Evolutionary conservation across 1,140 invertebrate genomes (phyloP).

Genomic region (Lanistes nyassanus): DNA sequence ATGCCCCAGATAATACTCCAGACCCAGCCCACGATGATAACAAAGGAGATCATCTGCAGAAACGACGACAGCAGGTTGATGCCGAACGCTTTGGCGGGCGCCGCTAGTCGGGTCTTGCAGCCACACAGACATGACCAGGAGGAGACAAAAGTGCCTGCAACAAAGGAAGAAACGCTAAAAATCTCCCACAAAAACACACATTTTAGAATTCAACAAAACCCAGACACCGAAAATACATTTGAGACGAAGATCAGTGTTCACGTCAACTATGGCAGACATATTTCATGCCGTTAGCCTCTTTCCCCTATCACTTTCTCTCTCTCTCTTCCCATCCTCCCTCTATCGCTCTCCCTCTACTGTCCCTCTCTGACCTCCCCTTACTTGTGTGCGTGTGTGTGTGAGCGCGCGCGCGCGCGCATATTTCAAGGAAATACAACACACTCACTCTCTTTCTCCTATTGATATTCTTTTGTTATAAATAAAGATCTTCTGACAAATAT

Average conservation of each 20-base stretch:
- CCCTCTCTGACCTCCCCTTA: no score
- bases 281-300: not conserved
- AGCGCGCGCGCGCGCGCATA: no score
- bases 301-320: not conserved
- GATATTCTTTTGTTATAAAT: no score
- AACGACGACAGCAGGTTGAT: slow-evolving; percentile 68
- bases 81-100: slow-evolving; percentile 61
- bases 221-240: not conserved
- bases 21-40: slow-evolving; percentile 70
- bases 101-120: slow-evolving; percentile 64
- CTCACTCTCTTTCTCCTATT: no score
- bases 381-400: no score
- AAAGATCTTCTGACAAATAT: no score
- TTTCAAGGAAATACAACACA: no score
- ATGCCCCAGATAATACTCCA: slow-evolving; percentile 72
- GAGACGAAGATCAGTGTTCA: not conserved
- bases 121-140: slow-evolving; percentile 68
- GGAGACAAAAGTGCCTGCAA: slow-evolving; percentile 68
- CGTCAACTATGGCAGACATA: not conserved
- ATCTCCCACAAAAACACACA: not conserved
- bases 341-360: no score
- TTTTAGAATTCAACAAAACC: not conserved
- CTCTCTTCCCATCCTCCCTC: not conserved
- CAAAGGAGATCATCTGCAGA: slow-evolving; percentile 67
- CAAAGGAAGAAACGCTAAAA: slow-evolving; percentile 27